A percentile compares a stretch with the other conserved stretches of the same genome.
phyloP scores from a whole-genome alignment of 1,140 invertebrate genomes.

The Bursaphelenchus mucronatus region DNA sequence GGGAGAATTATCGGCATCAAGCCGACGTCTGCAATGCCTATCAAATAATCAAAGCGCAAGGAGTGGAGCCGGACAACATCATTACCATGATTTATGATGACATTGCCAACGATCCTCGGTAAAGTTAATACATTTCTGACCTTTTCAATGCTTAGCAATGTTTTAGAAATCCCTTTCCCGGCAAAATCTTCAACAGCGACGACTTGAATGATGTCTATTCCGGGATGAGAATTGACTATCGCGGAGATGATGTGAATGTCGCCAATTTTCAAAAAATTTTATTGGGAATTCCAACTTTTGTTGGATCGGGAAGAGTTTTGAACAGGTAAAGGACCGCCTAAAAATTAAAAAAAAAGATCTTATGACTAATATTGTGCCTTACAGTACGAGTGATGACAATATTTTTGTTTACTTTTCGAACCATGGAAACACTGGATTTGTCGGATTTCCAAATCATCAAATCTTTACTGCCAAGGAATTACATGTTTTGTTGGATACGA shows the following conservation, averaged over 20 bases:
- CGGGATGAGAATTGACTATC: constrained; percentile 67
- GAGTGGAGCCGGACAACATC: constrained; percentile 67
- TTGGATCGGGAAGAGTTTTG: constrained; percentile 5
- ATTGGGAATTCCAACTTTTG: neutral
- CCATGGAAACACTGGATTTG: constrained; percentile 67
- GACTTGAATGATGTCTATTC: constrained; percentile 67
- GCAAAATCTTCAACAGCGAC: constrained; percentile 67
- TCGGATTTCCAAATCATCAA: constrained; percentile 65
- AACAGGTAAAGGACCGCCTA: constrained; percentile 47
- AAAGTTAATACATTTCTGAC: constrained; percentile 30
- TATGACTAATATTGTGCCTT: too few species aligned
- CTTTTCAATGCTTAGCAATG: neutral
- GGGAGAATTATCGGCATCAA: constrained; percentile 68
- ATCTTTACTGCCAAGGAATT: neutral
- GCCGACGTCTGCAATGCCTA: constrained; percentile 69
- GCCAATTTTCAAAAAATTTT: constrained; percentile 14
- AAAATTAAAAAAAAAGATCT: too few species aligned
- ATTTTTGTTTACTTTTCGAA: constrained; percentile 69
- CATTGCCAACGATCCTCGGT: constrained; percentile 66
- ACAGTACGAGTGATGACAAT: constrained; percentile 2
- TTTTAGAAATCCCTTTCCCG: constrained; percentile 66
- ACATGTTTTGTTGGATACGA: neutral
- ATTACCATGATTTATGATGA: constrained; percentile 70
- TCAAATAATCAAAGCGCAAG: constrained; percentile 66
- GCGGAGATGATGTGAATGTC: constrained; percentile 32